Base-by-base conservation (phyloP, 1,140 invertebrate species). In the Brevipalpus yothersi region DNA sequence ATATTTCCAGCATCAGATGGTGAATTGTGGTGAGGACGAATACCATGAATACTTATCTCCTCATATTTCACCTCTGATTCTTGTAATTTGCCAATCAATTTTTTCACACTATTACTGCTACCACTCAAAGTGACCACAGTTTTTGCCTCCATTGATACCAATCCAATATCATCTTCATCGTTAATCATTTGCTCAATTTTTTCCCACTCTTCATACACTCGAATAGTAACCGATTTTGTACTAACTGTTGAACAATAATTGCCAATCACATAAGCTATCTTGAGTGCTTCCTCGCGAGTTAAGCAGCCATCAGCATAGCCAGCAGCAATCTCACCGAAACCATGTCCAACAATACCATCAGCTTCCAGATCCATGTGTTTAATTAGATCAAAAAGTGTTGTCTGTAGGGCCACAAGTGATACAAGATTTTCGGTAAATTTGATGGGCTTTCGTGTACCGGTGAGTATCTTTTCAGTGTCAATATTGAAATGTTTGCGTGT, bases 301-400 rank as follows among this genome's bases (percentile, higher is more conserved):
- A 76, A 66, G 39, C 71, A 72, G 10, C 75, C 75, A 67, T 78
- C 76, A 63, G 76, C 75, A 69, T 78, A 78, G 17, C 73, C 75
- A 67, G 75, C 77, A 19, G 72, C 75, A 63, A 74, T 65, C 65
- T 72, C 72, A 40, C 89, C 89, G 12, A 90, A 89, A 0, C 91
- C 96, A 70, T 97, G 91, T 1, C 93, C 93, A 49, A 97, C 73
- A 65, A 97, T 89, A 54, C 88, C 90, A 71, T 95, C 88, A 10
- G 90, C 86, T 55, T 78, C 73, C 11, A 97, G 76, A 58, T 81
- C 83, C 49, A 94, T 64, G 4, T 73, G 72, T 41, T 72, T 78
- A 15, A 97, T 72, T 17, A 90, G 67, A 71, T 96, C 90, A 1
- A 89, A 82, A 0, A 96, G 71, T 10, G 86, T 91, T 57, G 96